Evolutionary conservation across 2,888 invertebrate genomes (phyloP), one percentile per base, ranked within the genome.

Genomic region (Cataglyphis albicans): DNA sequence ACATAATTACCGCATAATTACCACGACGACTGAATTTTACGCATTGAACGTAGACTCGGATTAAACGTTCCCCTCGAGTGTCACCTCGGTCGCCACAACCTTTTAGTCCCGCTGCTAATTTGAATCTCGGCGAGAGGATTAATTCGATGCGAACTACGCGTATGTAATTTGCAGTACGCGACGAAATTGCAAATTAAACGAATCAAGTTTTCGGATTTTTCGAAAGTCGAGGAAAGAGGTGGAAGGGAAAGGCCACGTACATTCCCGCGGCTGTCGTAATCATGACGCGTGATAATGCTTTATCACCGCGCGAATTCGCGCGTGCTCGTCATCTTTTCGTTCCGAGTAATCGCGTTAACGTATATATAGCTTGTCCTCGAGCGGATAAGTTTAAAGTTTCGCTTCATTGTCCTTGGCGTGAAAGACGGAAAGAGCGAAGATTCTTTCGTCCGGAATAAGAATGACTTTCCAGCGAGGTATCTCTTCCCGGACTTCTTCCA

Each of bases 1-100:
- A 32, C 38, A 76, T 68, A 75, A 84, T 73, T 82, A 76, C 73
- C 61, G 64, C 81, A 70, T 86, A 86, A 87, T 84, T 88, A 83
- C 35, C 35, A 35, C 84, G 67, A n/a, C 57, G 83, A 64, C 15
- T 64, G 81, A 59, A 80, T 83, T 74, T 85, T 80, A 83, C 74
- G 63, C 74, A 48, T 44, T 80, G 68, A 84, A 81, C 82, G 86
- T 67, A 72, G 29, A 70, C 72, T 68, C 59, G 81, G n/a, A 81
- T 82, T 84, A 82, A 75, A 75, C 38, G 38, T 41, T 41, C 65
- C 61, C 59, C 57, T 41, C 44, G 59, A 12, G 35, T 80, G 74
- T 48, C 73, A 25, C 10, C 48, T 29, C 52, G 35, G 7, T 29
- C 61, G 61, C 18, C 10, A n/a, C 59, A n/a, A 61, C 29, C 74